Percentiles rank a stretch among this genome's conserved stretches.
phyloP scores from a whole-genome alignment of 2,113 vertebrate genomes.

The Ictalurus furcatus region DNA sequence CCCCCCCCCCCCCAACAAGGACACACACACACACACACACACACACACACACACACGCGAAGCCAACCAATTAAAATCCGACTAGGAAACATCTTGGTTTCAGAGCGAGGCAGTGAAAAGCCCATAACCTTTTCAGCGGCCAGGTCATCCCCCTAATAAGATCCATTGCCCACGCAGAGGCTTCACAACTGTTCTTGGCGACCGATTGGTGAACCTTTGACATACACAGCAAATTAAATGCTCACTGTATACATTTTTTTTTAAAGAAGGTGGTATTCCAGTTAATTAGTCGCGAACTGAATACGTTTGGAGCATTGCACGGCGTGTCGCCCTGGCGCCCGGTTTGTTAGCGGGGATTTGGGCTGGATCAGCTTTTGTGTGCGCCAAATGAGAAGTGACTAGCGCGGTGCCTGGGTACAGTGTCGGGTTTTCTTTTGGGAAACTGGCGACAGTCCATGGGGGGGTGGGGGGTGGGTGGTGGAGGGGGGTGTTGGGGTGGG shows the following conservation, averaged over 20 bases:
- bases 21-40: slow-evolving; percentile 34
- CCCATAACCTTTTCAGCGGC: slow-evolving; percentile 69
- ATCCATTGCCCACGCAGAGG: slow-evolving; percentile 81
- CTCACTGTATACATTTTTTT: slow-evolving; percentile 76
- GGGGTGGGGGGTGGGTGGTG: slow-evolving; percentile 49
- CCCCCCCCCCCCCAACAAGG: no score
- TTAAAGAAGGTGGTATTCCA: slow-evolving; percentile 82
- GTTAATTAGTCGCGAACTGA: slow-evolving; percentile 95
- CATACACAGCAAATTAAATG: slow-evolving; percentile 88
- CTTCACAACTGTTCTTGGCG: slow-evolving; percentile 79
- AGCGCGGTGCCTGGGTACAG: slow-evolving; percentile 85
- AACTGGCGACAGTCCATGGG: slow-evolving; percentile 88
- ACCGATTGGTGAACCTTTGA: slow-evolving; percentile 81
- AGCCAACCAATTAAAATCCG: slow-evolving; percentile 78
- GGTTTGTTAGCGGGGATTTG: slow-evolving; percentile 87
- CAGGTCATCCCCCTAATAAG: slow-evolving; percentile 81
- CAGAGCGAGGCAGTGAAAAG: slow-evolving; percentile 69
- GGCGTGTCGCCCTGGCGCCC: slow-evolving; percentile 78
- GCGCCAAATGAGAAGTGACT: slow-evolving; percentile 88
- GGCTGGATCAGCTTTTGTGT: slow-evolving; percentile 90
- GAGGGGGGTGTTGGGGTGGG: slow-evolving; percentile 62
- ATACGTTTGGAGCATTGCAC: slow-evolving; percentile 84
- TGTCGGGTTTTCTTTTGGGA: slow-evolving; percentile 74
- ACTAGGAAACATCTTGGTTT: slow-evolving; percentile 77
- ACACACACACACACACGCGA: slow-evolving; percentile 33